phyloP scores from a whole-genome alignment of 1,140 invertebrate genomes.

The Choristoneura fumiferana region DNA sequence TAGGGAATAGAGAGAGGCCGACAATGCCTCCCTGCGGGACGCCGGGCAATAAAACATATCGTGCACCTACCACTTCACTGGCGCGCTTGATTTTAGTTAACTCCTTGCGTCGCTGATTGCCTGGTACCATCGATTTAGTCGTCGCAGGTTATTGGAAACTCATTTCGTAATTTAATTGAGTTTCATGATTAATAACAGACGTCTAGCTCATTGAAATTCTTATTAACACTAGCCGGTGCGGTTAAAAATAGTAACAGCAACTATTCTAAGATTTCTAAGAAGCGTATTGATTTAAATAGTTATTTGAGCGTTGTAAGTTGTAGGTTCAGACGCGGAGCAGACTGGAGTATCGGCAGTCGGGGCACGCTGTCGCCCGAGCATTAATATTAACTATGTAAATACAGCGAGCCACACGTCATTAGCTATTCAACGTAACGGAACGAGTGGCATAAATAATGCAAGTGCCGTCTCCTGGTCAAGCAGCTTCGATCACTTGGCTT shows the following conservation, averaged over 20 bases:
- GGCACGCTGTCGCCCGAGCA: slow-evolving; percentile 34
- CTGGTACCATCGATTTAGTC: background rate
- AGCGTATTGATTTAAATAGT: slow-evolving; percentile 13
- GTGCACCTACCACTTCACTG: background rate
- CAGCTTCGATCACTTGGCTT: slow-evolving; percentile 28
- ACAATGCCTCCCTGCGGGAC: slow-evolving; percentile 14
- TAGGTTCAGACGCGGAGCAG: slow-evolving; percentile 45
- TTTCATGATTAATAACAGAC: background rate
- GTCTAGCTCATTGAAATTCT: slow-evolving; percentile 9
- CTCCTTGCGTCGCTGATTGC: background rate
- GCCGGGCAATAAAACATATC: slow-evolving; percentile 14
- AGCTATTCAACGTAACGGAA: slow-evolving; percentile 70
- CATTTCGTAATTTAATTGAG: slow-evolving; percentile 1
- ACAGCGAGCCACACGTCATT: slow-evolving; percentile 59
- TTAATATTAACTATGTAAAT: slow-evolving; percentile 70
- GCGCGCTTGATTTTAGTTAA: background rate
- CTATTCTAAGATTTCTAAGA: slow-evolving; percentile 17
- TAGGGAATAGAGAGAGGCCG: slow-evolving; percentile 10
- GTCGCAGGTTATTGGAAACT: slow-evolving; percentile 9
- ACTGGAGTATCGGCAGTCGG: slow-evolving; percentile 30
- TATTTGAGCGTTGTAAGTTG: background rate
- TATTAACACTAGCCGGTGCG: background rate
- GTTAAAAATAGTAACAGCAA: background rate
- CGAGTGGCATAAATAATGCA: slow-evolving; percentile 67
- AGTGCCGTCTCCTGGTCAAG: slow-evolving; percentile 34